These are phyloP conservation scores for Parnassius glacialis DNA, from an alignment of 2,888 invertebrate genomes.

Conservation along the genomic window DNA sequence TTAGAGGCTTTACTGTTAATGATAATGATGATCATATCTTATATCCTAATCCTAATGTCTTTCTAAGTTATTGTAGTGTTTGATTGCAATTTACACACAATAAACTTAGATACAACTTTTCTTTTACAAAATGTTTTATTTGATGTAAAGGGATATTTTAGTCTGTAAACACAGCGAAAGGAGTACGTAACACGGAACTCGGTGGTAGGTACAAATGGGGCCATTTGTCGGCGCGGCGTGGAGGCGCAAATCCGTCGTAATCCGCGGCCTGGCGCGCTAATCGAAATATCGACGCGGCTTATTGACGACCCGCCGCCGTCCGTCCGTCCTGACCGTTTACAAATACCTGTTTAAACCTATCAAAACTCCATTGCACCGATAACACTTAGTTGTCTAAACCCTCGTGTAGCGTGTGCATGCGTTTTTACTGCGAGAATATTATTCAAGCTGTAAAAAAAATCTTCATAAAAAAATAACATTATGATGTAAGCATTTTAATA, in stretches of 20 bases:
- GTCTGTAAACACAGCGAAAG: slow-evolving; percentile 4
- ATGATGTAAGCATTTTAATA: too few relatives aligned
- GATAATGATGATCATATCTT: too few relatives aligned
- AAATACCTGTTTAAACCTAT: slow-evolving; percentile 25
- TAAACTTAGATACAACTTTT: too few relatives aligned
- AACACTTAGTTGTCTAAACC: slow-evolving; percentile 9
- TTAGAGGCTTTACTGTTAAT: too few relatives aligned
- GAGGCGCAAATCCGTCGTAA: slow-evolving; percentile 78
- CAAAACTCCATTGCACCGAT: slow-evolving; percentile 24
- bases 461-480: too few relatives aligned
- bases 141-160: background rate
- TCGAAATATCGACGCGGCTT: slow-evolving; percentile 75
- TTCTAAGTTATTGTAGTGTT: too few relatives aligned
- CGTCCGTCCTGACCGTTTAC: slow-evolving; percentile 22
- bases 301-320: slow-evolving; percentile 49
- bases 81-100: too few relatives aligned
- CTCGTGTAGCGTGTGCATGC: background rate
- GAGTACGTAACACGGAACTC: slow-evolving; percentile 13
- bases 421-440: too few relatives aligned
- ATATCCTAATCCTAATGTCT: too few relatives aligned
- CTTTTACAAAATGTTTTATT: too few relatives aligned
- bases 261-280: slow-evolving; percentile 72
- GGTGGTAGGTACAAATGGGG: slow-evolving; percentile 63
- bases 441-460: too few relatives aligned
- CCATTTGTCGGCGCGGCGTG: slow-evolving; percentile 65